Conservation (phyloP, 2,888 invertebrate genomes). For the Mesoligia furuncula region DNA sequence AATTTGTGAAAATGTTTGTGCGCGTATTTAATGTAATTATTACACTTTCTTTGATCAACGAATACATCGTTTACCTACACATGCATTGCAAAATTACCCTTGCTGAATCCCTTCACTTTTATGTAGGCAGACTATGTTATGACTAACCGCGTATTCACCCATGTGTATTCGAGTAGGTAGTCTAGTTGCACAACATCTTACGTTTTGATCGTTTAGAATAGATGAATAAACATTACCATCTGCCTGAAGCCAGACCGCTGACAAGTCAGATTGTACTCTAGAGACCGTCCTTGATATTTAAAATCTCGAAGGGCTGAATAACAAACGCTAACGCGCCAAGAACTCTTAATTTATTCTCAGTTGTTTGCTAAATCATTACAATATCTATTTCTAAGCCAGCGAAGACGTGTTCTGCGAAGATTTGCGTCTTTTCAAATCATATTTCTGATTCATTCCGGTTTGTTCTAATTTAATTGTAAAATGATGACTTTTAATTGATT, state of each 20-base stretch:
- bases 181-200: conserved; percentile 58
- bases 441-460: neutral
- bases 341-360: conserved; percentile 27
- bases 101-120: conserved; percentile 68
- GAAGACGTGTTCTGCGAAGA: neutral
- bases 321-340: conserved; percentile 29
- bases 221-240: conserved; percentile 30
- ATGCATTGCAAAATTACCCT: conserved; percentile 56
- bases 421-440: conserved; percentile 8
- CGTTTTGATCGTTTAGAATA: conserved; percentile 42
- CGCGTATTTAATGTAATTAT: conserved; percentile 34
- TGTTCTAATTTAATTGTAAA: conserved; percentile 24
- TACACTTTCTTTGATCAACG: conserved; percentile 49
- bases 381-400: conserved; percentile 36
- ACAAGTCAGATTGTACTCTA: neutral
- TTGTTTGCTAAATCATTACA: conserved; percentile 37
- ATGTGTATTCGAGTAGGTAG: conserved; percentile 53
- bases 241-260: conserved; percentile 9
- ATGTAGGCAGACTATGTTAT: conserved; percentile 65
- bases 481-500: conserved; percentile 24
- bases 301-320: conserved; percentile 31
- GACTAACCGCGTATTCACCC: conserved; percentile 61
- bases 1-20: conserved; percentile 49
- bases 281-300: conserved; percentile 35
- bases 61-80: conserved; percentile 50